A percentile compares a stretch with the other conserved stretches of the same genome.
These are phyloP conservation scores for Agrochola macilenta DNA, from an alignment of 2,888 invertebrate species.

Conservation along the genomic window DNA sequence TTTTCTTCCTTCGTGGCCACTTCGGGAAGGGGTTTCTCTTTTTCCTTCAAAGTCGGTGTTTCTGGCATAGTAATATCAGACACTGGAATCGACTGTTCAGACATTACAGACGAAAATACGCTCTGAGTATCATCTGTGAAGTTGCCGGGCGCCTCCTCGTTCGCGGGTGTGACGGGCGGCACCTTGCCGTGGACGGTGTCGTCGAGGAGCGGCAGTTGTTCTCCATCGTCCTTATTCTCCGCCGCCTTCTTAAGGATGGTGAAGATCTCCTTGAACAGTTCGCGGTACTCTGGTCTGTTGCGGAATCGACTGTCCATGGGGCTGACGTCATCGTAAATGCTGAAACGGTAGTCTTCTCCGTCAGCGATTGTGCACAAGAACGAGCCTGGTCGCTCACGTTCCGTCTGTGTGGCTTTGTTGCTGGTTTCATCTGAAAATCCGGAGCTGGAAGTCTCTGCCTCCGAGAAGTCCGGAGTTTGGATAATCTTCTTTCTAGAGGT, in stretches of 20 bases:
- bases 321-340: conserved; percentile 95
- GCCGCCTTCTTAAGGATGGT: conserved; percentile 95
- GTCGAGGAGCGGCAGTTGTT: conserved; percentile 93
- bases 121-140: conserved; percentile 94
- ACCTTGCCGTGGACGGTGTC: conserved; percentile 91
- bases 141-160: conserved; percentile 92
- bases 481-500: conserved; percentile 91
- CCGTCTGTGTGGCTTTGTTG: conserved; percentile 96
- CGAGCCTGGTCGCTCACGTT: conserved; percentile 94
- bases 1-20: conserved; percentile 79
- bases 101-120: conserved; percentile 94
- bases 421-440: conserved; percentile 96
- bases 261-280: conserved; percentile 96
- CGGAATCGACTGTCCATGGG: conserved; percentile 95
- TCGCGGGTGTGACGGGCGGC: conserved; percentile 93
- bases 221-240: conserved; percentile 95
- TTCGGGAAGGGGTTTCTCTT: conserved; percentile 76
- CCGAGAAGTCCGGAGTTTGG: conserved; percentile 95
- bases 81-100: conserved; percentile 93
- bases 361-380: conserved; percentile 96
- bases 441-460: conserved; percentile 96
- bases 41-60: conserved; percentile 89
- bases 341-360: conserved; percentile 96
- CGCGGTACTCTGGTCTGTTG: conserved; percentile 95
- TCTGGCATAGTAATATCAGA: conserved; percentile 92